Conservation (phyloP, 1,140 invertebrate genomes). For the Diplogasteroides magnus region DNA sequence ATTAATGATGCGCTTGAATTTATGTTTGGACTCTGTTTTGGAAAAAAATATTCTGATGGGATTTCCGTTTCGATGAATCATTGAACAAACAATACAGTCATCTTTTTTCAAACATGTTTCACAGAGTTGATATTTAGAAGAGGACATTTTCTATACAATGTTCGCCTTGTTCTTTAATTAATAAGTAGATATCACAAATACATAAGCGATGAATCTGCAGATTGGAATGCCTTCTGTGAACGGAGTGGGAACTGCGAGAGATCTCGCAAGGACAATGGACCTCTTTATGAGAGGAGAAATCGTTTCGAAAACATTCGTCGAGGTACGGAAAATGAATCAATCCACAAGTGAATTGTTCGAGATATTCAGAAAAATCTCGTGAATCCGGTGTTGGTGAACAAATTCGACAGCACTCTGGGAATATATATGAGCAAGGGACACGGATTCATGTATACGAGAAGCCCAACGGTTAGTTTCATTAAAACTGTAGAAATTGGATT, state of each 20-base stretch:
- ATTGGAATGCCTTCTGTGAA: constrained; percentile 30
- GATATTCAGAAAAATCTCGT: constrained; percentile 10
- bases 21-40: too few species aligned
- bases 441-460: constrained; percentile 31
- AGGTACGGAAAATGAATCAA: neutral
- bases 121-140: too few species aligned
- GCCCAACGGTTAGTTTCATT: constrained; percentile 11
- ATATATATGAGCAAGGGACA: constrained; percentile 24
- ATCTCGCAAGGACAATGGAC: constrained; percentile 18
- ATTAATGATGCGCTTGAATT: too few species aligned
- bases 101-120: too few species aligned
- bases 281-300: constrained; percentile 24
- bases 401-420: constrained; percentile 27
- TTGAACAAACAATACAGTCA: too few species aligned
- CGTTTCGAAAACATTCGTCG: constrained; percentile 12
- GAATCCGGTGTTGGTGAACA: constrained; percentile 15
- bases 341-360: neutral
- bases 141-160: too few species aligned
- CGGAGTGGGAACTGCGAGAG: constrained; percentile 29
- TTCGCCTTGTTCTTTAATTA: too few species aligned
- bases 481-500: too few species aligned
- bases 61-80: too few species aligned
- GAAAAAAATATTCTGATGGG: too few species aligned
- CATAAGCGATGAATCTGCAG: too few species aligned
- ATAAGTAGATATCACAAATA: too few species aligned